Percentiles rank a stretch among this genome's conserved stretches.
Evolutionary conservation across 2,113 vertebrate genomes (phyloP).

Genomic region (Marmota flaviventris): DNA sequence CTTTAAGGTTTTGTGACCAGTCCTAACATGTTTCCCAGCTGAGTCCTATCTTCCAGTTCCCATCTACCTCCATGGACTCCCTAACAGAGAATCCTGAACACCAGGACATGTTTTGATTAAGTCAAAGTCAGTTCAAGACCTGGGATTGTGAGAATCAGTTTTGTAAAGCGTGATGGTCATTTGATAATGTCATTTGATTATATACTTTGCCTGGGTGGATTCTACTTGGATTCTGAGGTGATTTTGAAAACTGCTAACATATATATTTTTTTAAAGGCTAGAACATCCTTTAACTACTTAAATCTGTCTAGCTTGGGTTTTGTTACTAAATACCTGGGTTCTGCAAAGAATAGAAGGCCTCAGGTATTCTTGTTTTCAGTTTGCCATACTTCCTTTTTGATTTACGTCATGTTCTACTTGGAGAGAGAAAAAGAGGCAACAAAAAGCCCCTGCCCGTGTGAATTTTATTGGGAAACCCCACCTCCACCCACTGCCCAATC

Average conservation of each 20-base stretch:
- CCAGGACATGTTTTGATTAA: not conserved
- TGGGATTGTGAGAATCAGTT: not conserved
- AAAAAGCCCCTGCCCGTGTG: not conserved
- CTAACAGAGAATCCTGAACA: not conserved
- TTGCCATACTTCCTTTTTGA: conserved; percentile 21
- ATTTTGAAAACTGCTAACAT: conserved; percentile 56
- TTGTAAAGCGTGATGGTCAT: not conserved
- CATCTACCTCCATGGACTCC: not conserved
- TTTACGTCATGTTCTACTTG: not conserved
- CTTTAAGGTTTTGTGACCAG: not conserved
- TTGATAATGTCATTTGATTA: not conserved
- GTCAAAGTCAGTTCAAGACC: not conserved
- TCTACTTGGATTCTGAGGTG: not conserved
- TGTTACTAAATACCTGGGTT: not conserved
- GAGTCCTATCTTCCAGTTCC: not conserved
- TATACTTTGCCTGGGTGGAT: not conserved
- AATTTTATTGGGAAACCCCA: not conserved
- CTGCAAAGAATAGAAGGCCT: not conserved
- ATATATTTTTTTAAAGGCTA: not conserved
- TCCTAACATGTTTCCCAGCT: not conserved
- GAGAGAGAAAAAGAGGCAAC: not conserved
- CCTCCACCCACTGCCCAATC: not conserved
- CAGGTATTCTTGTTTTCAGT: not conserved
- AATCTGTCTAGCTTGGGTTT: conserved; percentile 29
- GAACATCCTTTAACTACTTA: not conserved